A percentile compares a stretch with the other conserved stretches of the same genome.
phyloP scores from a whole-genome alignment of 2,113 vertebrate genomes.

The Tamias sibiricus region DNA sequence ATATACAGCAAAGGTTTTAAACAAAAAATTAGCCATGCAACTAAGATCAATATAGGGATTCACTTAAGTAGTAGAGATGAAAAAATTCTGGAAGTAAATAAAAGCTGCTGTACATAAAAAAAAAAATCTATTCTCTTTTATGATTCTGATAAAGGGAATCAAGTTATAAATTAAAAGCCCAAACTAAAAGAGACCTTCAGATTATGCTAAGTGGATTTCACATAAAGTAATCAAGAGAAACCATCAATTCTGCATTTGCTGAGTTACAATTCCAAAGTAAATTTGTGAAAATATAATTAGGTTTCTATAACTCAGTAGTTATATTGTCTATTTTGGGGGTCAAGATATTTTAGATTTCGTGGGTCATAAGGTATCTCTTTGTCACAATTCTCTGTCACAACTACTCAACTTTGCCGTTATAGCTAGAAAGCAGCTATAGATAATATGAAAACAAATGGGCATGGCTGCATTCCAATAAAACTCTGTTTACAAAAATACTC shows the following conservation, averaged over 20 bases:
- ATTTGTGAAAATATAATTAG: conserved; percentile 2
- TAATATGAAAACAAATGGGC: background rate
- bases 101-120: background rate
- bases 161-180: conserved; percentile 44
- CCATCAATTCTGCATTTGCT: conserved; percentile 1
- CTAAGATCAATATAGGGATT: background rate
- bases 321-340: background rate
- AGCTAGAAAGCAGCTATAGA: background rate
- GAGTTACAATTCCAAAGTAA: background rate
- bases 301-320: background rate
- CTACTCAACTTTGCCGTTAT: background rate
- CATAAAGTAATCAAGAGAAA: background rate
- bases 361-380: background rate
- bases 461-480: conserved; percentile 17
- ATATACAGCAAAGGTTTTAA: background rate
- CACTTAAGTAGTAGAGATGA: background rate
- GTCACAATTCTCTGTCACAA: background rate
- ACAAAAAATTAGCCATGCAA: conserved; percentile 6
- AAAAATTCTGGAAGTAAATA: conserved; percentile 3
- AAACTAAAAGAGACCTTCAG: conserved; percentile 16
- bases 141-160: conserved; percentile 34
- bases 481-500: background rate
- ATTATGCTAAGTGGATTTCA: conserved; percentile 18
- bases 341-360: conserved; percentile 38
- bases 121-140: background rate